phyloP scores from a whole-genome alignment of 2,888 invertebrate species.

The Baccha elongata region DNA sequence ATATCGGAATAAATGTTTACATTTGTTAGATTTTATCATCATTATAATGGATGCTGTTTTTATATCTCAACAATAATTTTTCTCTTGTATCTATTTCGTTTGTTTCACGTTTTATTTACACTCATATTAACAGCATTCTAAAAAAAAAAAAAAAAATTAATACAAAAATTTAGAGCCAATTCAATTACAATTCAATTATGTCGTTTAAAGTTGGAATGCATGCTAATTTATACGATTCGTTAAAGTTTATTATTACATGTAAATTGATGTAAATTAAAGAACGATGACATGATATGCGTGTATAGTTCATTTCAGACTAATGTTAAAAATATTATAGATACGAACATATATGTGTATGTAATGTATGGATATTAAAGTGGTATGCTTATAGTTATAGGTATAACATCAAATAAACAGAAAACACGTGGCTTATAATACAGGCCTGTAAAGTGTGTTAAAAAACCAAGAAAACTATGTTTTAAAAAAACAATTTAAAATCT shows the following conservation, averaged over 20 bases:
- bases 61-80: neutral
- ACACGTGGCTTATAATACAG: too few species aligned
- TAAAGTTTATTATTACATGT: slow-evolving; percentile 54
- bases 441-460: too few species aligned
- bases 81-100: too few species aligned
- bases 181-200: slow-evolving; percentile 61
- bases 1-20: slow-evolving; percentile 23
- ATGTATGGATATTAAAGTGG: too few species aligned
- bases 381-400: too few species aligned
- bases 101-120: slow-evolving; percentile 53
- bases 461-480: too few species aligned
- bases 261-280: slow-evolving; percentile 71
- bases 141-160: slow-evolving; percentile 14
- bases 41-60: neutral
- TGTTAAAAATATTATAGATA: too few species aligned
- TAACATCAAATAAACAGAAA: too few species aligned
- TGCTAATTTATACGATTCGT: slow-evolving; percentile 66
- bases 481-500: too few species aligned
- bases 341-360: too few species aligned
- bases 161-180: slow-evolving; percentile 14
- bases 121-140: slow-evolving; percentile 57
- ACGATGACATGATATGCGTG: slow-evolving; percentile 61
- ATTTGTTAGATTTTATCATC: slow-evolving; percentile 29
- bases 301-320: too few species aligned
- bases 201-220: slow-evolving; percentile 53